Percentiles rank a stretch among this genome's conserved stretches.
These are phyloP conservation scores for Gari tellinella DNA, from an alignment of 2,888 invertebrate genomes.

Conservation along the genomic window DNA sequence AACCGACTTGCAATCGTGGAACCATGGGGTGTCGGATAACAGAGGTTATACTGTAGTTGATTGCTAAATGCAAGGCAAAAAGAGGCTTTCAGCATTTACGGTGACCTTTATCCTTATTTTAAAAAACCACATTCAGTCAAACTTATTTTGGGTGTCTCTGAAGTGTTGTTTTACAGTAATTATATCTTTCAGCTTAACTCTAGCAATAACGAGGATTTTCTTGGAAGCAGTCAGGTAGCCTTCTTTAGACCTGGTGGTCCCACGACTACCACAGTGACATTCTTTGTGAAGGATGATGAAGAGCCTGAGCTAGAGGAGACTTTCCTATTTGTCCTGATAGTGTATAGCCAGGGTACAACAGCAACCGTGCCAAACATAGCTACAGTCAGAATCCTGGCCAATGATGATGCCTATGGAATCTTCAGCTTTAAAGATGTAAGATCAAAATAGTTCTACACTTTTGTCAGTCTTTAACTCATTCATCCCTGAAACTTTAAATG, in stretches of 20 bases:
- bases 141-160: neutral
- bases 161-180: too few relatives aligned
- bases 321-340: constrained; percentile 68
- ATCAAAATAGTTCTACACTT: too few relatives aligned
- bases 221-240: constrained; percentile 78
- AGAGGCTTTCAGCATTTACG: too few relatives aligned
- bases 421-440: constrained; percentile 78
- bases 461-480: neutral
- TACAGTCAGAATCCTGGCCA: constrained; percentile 77
- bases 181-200: constrained; percentile 64
- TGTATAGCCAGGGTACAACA: constrained; percentile 48
- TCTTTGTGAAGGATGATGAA: constrained; percentile 78
- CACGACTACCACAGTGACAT: constrained; percentile 66
- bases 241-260: constrained; percentile 70
- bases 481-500: too few relatives aligned
- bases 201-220: constrained; percentile 72
- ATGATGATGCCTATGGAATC: constrained; percentile 82
- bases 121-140: too few relatives aligned
- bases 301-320: constrained; percentile 78
- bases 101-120: too few relatives aligned
- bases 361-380: constrained; percentile 66
- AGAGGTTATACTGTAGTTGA: too few relatives aligned
- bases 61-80: too few relatives aligned
- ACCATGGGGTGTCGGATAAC: too few relatives aligned
- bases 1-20: too few relatives aligned